phyloP scores from a whole-genome alignment of 2,113 vertebrate species.

The Entosphenus tridentatus region DNA sequence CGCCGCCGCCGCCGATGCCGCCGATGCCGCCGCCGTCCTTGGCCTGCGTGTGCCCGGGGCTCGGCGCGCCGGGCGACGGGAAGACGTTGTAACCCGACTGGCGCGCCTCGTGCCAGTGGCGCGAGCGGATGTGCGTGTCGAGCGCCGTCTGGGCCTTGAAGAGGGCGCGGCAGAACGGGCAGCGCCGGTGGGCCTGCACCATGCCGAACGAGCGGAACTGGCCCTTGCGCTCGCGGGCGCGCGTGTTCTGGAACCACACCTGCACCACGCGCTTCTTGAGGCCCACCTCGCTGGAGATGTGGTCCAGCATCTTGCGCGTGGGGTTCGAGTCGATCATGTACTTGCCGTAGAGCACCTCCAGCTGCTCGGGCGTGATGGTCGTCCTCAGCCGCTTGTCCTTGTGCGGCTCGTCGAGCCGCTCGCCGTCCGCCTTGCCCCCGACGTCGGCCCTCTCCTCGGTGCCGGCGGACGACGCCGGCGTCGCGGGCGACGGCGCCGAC shows the following conservation, averaged over 20 bases:
- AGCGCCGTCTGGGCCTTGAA: constrained; percentile 96
- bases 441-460: constrained; percentile 75
- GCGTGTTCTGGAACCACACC: constrained; percentile 98
- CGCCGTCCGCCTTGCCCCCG: constrained; percentile 71
- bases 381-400: constrained; percentile 88
- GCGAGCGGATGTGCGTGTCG: constrained; percentile 82
- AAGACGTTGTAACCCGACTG: constrained; percentile 72
- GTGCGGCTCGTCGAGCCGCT: constrained; percentile 55
- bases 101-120: constrained; percentile 95
- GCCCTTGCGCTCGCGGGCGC: constrained; percentile 82
- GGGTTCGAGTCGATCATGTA: constrained; percentile 92
- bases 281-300: constrained; percentile 86
- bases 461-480: constrained; percentile 20
- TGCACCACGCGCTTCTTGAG: constrained; percentile 94
- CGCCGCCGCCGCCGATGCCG: no score
- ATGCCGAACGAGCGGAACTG: constrained; percentile 86
- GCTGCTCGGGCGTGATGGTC: constrained; percentile 90
- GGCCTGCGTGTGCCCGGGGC: constrained; percentile 69
- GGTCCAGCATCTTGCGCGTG: constrained; percentile 96
- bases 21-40: constrained; percentile 71
- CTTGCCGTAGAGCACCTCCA: constrained; percentile 92
- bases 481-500: constrained; percentile 21
- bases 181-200: constrained; percentile 81
- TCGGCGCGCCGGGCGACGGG: constrained; percentile 16
- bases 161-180: constrained; percentile 83